Evolutionary conservation across 37 sponge, comb jelly and placozoan species (phyloP), one percentile per base, ranked within the genome.

Genomic region (Cladorhizidae sp.): DNA sequence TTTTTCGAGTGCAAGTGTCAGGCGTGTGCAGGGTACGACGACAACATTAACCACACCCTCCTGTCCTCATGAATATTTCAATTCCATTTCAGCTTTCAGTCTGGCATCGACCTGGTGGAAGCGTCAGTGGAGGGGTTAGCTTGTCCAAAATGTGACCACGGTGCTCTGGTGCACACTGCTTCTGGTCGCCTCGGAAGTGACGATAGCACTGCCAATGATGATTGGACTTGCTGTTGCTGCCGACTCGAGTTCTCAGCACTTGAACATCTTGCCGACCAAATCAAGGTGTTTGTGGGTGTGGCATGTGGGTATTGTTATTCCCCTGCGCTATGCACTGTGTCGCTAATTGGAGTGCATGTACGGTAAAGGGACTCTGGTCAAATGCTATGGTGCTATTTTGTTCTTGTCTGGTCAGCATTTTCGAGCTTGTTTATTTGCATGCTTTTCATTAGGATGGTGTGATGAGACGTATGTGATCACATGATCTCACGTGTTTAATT

Each of bases 1-100:
- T 89, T 70, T 68, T 89, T 89, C 61, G 74, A 83, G 49, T 89
- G 90, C 59, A 21, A 17, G 36, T 89, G 90, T 72, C 33, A 40
- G 22, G 85, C 90, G 3, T 89, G 90, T 52, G n/a, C 42, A 45
- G 51, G 67, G 83, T 83, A 43, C 40, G 74, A 1, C 28, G 12
- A 54, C 8, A 35, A 54, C 15, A 3, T 3, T 33, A 22, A 36
- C 2, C 5, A 61, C 43, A 41, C 5, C 39, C 5, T 23, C 17
- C 7, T 39, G 25, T 62, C 39, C 62, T 39, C 55, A 31, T 36
- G 17, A 15, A 25, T 56, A 62, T 6, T 22, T 9, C 6, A 63
- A 52, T 62, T 41, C 23, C 39, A n/a, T 36, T 17, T 23, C 33
- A 67, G 79, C 21, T 45, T 39, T 2, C 26, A 45, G 74, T 21